Percentiles rank a stretch among this genome's conserved stretches.
Evolutionary conservation across 2,888 invertebrate species (phyloP).

Genomic region (Erpobdella octoculata): DNA sequence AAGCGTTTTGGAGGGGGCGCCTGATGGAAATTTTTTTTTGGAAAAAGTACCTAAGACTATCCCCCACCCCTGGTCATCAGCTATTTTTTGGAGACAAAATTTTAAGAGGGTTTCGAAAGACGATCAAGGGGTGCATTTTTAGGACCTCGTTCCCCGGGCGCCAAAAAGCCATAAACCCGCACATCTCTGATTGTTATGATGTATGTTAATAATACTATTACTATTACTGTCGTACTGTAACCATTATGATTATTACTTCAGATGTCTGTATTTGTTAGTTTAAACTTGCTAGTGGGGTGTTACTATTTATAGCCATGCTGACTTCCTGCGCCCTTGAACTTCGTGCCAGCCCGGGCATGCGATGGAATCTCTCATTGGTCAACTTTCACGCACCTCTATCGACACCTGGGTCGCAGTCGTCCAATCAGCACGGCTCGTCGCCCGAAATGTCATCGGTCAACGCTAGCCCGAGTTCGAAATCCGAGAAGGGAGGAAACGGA

Average conservation of each 20-base stretch:
- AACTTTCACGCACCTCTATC: background rate
- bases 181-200: too few species aligned
- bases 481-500: background rate
- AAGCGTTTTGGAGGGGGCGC: too few species aligned
- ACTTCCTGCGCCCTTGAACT: slow-evolving; percentile 3
- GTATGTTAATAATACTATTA: too few species aligned
- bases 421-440: background rate
- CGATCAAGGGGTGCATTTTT: too few species aligned
- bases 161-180: too few species aligned
- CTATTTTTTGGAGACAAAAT: too few species aligned
- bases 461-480: background rate
- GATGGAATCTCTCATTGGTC: slow-evolving; percentile 19
- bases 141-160: too few species aligned
- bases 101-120: too few species aligned
- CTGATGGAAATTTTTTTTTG: too few species aligned
- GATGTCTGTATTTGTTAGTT: background rate
- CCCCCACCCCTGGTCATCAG: too few species aligned
- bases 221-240: too few species aligned
- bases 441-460: background rate
- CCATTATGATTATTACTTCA: background rate
- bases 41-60: too few species aligned
- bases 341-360: slow-evolving; percentile 3
- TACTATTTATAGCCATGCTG: background rate
- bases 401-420: background rate
- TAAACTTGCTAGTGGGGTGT: background rate